These are phyloP conservation scores for Erythrolamprus reginae DNA, from an alignment of 2,113 vertebrate species.

Conservation along the genomic window DNA sequence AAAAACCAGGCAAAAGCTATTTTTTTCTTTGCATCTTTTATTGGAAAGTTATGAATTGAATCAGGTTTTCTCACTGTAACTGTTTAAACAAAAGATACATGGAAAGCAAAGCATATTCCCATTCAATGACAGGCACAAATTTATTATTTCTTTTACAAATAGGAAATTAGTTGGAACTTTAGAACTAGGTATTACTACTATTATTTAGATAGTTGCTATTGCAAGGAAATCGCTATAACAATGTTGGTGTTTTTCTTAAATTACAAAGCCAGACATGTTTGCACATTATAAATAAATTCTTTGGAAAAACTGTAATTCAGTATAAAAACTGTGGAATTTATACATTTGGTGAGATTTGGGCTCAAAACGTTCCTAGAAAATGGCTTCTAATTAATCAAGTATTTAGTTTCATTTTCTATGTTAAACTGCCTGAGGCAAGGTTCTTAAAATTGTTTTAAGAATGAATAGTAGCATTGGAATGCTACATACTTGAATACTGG, in stretches of 20 bases:
- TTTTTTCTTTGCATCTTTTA: neutral
- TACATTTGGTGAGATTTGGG: neutral
- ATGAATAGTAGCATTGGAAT: neutral
- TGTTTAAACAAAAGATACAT: neutral
- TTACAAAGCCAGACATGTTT: neutral
- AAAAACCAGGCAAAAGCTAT: neutral
- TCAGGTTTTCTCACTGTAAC: neutral
- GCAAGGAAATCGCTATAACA: neutral
- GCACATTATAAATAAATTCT: neutral
- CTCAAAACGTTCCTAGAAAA: conserved; percentile 9
- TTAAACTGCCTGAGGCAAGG: neutral
- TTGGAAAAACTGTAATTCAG: neutral
- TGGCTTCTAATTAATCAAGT: neutral
- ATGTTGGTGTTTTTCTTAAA: neutral
- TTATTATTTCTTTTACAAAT: neutral
- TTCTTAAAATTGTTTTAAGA: neutral
- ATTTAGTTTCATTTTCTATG: neutral
- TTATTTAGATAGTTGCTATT: neutral
- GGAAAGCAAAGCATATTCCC: neutral
- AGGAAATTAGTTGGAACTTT: neutral
- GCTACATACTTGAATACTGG: neutral
- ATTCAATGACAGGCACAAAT: neutral
- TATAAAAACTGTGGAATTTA: neutral
- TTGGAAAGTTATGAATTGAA: neutral
- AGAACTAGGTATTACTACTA: neutral